phyloP scores from a whole-genome alignment of 2,113 vertebrate species.

The Cynocephalus volans region DNA sequence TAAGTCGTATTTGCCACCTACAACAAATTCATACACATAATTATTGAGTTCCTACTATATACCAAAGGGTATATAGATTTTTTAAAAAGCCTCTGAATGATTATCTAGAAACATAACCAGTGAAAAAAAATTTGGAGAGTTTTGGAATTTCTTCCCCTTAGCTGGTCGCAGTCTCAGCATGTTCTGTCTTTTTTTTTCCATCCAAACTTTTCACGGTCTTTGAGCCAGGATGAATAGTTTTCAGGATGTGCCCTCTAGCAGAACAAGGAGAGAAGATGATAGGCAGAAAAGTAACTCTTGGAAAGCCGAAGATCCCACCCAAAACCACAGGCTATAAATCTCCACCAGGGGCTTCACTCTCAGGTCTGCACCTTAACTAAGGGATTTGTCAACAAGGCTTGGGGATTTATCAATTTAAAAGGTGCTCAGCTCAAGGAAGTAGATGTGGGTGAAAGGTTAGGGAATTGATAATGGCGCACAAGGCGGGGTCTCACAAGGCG shows the following conservation, averaged over 20 bases:
- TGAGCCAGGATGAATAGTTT: background rate
- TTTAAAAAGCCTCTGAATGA: background rate
- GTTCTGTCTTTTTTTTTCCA: background rate
- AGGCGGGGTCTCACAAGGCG: background rate
- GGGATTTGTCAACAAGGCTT: background rate
- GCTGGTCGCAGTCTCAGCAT: background rate
- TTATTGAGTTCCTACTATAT: background rate
- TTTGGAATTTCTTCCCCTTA: background rate
- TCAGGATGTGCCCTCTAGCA: background rate
- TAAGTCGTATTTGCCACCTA: background rate
- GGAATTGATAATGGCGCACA: too few species aligned
- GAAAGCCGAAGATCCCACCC: background rate
- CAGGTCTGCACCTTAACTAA: background rate
- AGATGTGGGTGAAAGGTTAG: background rate
- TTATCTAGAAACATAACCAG: background rate
- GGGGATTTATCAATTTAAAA: background rate
- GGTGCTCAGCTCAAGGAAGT: background rate
- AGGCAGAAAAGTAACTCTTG: background rate
- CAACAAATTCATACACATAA: background rate
- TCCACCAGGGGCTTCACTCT: background rate
- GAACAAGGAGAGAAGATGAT: background rate
- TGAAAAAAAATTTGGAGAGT: background rate
- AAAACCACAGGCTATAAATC: background rate
- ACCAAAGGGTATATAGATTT: background rate
- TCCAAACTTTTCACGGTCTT: background rate